phyloP scores from a whole-genome alignment of 1,140 invertebrate species.

The Lucilia sericata region DNA sequence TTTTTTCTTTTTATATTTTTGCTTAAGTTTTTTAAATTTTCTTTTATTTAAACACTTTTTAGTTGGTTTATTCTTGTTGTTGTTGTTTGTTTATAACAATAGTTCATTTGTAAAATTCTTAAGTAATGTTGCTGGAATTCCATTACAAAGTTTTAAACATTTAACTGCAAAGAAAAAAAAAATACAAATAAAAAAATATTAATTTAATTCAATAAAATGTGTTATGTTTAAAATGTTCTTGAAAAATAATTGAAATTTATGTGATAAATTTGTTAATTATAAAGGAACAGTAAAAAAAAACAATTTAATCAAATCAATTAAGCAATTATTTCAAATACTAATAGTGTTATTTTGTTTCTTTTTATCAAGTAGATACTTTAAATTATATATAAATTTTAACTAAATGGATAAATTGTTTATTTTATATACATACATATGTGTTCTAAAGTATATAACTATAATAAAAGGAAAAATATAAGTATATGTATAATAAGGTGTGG shows the following conservation, averaged over 20 bases:
- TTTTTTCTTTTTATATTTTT: not conserved
- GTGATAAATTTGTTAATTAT: slow-evolving; percentile 42
- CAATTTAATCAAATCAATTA: slow-evolving; percentile 40
- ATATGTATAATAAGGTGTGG: slow-evolving; percentile 26
- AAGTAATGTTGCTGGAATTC: slow-evolving; percentile 18
- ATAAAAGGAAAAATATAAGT: not conserved
- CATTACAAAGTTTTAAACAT: slow-evolving; percentile 4
- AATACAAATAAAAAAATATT: not conserved
- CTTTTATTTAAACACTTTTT: slow-evolving; percentile 4
- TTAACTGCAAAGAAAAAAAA: slow-evolving; percentile 23
- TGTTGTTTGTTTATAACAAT: not conserved
- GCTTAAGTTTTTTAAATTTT: not conserved
- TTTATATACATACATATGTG: not conserved
- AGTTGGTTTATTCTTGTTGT: not conserved
- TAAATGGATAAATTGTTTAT: not conserved
- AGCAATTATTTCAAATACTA: slow-evolving; percentile 15
- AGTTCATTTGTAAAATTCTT: slow-evolving; percentile 21
- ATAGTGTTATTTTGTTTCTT: not conserved
- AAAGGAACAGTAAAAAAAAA: not conserved
- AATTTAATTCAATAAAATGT: slow-evolving; percentile 19
- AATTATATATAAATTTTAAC: too few species aligned
- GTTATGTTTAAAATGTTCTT: not conserved
- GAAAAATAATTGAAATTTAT: slow-evolving; percentile 46
- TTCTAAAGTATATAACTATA: too few species aligned
- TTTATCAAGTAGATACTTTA: not conserved